phyloP scores from a whole-genome alignment of 2,113 vertebrate species.

The Pelvicachromis taeniatus region DNA sequence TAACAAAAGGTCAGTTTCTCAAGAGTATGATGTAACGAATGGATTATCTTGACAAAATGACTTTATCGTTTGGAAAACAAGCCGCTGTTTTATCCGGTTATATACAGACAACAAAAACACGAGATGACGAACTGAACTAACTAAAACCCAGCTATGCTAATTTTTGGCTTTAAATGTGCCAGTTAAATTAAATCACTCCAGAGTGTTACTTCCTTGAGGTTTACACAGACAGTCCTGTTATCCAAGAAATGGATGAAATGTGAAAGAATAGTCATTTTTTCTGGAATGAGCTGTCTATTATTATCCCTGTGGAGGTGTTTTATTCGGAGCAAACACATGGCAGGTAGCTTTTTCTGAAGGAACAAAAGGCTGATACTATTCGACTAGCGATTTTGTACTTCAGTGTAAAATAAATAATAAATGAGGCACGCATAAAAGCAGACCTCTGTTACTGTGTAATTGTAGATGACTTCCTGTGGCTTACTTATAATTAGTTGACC shows the following conservation, averaged over 20 bases:
- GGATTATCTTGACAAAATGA: neutral
- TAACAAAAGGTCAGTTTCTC: neutral
- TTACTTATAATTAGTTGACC: neutral
- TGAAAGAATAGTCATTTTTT: neutral
- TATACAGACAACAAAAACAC: neutral
- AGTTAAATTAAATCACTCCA: neutral
- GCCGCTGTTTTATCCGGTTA: neutral
- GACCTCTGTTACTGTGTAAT: neutral
- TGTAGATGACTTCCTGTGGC: constrained; percentile 24
- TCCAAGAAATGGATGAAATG: neutral
- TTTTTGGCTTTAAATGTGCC: neutral
- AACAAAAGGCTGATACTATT: neutral
- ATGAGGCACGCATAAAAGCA: neutral
- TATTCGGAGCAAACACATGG: neutral
- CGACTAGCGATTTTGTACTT: neutral
- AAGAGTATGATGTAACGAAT: neutral
- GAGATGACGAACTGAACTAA: neutral
- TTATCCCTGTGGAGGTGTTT: neutral
- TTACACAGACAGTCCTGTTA: neutral
- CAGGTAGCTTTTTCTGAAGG: neutral
- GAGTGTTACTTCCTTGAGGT: neutral
- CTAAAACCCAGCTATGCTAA: neutral
- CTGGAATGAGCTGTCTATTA: neutral
- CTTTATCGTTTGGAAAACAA: neutral
- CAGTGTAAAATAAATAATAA: neutral